These are phyloP conservation scores for Manis javanica DNA, from an alignment of 2,797 vertebrate species.

Conservation along the genomic window DNA sequence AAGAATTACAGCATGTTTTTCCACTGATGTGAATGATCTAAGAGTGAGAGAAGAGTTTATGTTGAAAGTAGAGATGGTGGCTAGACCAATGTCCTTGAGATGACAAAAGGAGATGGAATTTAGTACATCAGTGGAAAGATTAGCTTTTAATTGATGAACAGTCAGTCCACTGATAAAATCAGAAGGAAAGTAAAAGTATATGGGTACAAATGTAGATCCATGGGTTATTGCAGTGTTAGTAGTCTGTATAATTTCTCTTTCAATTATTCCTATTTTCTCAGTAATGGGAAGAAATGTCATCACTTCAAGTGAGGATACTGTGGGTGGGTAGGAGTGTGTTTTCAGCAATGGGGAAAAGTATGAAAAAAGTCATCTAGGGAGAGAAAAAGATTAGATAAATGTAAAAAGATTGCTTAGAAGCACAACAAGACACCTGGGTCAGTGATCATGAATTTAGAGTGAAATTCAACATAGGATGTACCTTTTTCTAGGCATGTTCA, in stretches of 20 bases:
- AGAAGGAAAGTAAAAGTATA: neutral
- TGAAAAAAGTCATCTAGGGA: neutral
- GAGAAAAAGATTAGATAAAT: neutral
- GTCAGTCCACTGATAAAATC: neutral
- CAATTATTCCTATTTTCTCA: neutral
- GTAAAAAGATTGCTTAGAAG: neutral
- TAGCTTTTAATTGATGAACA: neutral
- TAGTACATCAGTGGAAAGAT: neutral
- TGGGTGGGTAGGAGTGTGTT: neutral
- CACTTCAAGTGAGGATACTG: neutral
- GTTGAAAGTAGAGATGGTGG: neutral
- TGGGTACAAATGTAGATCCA: neutral
- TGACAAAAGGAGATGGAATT: neutral
- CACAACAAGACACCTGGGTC: neutral
- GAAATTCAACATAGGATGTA: neutral
- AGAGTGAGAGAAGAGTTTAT: constrained; percentile 31
- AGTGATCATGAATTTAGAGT: neutral
- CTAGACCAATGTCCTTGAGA: neutral
- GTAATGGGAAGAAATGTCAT: neutral
- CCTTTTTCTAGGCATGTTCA: neutral
- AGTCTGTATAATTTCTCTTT: neutral
- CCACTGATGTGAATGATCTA: neutral
- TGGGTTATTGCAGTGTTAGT: neutral
- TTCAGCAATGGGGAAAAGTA: neutral
- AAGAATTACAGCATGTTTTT: neutral